Evolutionary conservation across 2,888 invertebrate species (phyloP), one percentile per base, ranked within the genome.

Genomic region (Pemphredon lugubris): DNA sequence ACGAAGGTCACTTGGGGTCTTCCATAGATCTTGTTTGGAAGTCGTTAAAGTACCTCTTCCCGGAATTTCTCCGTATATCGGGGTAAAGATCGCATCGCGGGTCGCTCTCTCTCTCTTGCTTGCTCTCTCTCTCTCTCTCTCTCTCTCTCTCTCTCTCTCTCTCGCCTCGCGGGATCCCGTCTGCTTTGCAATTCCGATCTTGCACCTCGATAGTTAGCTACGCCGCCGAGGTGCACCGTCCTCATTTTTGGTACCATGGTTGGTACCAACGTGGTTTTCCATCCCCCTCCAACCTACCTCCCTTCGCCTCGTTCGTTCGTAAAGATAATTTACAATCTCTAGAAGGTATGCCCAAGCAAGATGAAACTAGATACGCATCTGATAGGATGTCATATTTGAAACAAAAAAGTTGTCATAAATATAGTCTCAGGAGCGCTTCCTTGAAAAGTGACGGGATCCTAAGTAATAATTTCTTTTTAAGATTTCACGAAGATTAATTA

Each of bases 171-270:
- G 82, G 85, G 83, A 86, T 86, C 83, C 85, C 81, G 81, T 83
- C 83, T 87, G 84, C 86, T 89, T 89, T 87, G 86, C 88, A 88
- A 89, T 89, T 89, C 88, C 84, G 88, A 89, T 88, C 88, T 88
- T 88, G 88, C 87, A 87, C 86, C 81, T 85, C 84, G 88, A 89
- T 89, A 85, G 83, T 83, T 81, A 70, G 79, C 82, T 84, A 79
- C 79, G 73, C 75, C 76, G 77, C 75, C 82, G 77, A 81, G 83
- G 73, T 80, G 63, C 78, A 68, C 68, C 70, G 76, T 81, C 74
- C 79, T 77, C 81, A 77, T 82, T 83, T 84, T 57, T 48, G 40
- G 48, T 63, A 57, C 42, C 48, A 47, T 57, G 26, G 26, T 26
- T 26, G 3, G 26, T 26, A n/a, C n/a, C n/a, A n/a, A n/a, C n/a